A percentile compares a stretch with the other conserved stretches of the same genome.
Conservation (phyloP, 2,888 invertebrate genomes). For the Strigamia transsilvanica region DNA sequence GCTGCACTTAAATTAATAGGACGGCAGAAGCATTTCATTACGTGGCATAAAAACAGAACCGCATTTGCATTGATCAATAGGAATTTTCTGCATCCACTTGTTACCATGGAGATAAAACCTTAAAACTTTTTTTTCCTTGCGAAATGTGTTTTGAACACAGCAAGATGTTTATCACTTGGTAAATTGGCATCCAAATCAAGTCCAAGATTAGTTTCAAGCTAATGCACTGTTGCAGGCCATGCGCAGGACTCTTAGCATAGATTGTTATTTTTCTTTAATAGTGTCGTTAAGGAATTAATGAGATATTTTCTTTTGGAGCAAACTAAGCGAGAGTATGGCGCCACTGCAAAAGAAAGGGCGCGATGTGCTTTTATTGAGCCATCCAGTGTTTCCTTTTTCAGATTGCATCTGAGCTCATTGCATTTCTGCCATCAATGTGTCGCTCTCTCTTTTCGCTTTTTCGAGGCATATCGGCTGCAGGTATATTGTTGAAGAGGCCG, state of each 20-base stretch:
- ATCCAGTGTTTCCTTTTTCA: background rate
- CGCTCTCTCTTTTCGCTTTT: background rate
- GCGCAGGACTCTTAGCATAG: background rate
- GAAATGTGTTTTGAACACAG: background rate
- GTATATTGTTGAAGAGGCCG: background rate
- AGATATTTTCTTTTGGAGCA: background rate
- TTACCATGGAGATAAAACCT: conserved; percentile 6
- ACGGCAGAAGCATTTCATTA: conserved; percentile 20
- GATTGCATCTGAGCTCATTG: background rate
- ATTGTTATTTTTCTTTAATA: conserved; percentile 8
- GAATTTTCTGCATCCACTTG: background rate
- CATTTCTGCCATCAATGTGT: background rate
- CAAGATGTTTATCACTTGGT: conserved; percentile 31
- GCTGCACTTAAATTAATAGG: conserved; percentile 1
- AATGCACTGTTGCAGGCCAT: background rate
- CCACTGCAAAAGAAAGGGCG: background rate
- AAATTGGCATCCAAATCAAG: conserved; percentile 21
- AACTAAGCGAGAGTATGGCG: background rate
- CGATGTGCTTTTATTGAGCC: background rate
- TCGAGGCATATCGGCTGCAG: background rate
- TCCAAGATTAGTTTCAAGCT: conserved; percentile 2
- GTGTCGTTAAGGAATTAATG: background rate
- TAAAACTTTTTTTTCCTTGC: conserved; percentile 3
- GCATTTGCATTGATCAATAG: conserved; percentile 34
- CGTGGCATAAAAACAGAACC: background rate